Evolutionary conservation across 1,140 invertebrate genomes (phyloP).

Genomic region (Mizuhopecten yessoensis): DNA sequence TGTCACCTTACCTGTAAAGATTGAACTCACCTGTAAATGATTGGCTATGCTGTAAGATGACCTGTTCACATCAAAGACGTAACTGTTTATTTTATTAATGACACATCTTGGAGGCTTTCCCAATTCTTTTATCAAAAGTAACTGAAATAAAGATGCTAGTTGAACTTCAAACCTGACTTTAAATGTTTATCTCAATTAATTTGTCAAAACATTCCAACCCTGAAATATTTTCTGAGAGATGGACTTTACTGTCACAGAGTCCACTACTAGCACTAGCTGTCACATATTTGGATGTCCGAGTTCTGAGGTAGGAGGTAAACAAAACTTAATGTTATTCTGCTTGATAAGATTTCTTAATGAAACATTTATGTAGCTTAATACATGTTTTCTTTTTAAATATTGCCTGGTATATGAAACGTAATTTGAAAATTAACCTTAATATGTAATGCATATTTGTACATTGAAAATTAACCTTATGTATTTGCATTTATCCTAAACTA

Average conservation of each 20-base stretch:
- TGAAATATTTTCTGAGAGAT: constrained; percentile 7
- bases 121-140: neutral
- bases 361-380: neutral
- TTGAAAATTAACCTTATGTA: too few species aligned
- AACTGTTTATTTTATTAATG: constrained; percentile 36
- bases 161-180: neutral
- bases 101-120: neutral
- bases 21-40: constrained; percentile 25
- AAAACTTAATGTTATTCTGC: neutral
- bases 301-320: neutral
- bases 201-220: constrained; percentile 29
- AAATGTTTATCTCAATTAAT: constrained; percentile 35
- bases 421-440: too few species aligned
- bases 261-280: neutral
- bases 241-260: neutral
- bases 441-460: too few species aligned
- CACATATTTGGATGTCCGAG: neutral
- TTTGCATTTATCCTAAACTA: too few species aligned
- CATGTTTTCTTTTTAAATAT: too few species aligned
- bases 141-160: too few species aligned
- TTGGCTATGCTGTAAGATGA: constrained; percentile 26
- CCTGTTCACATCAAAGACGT: neutral
- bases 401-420: too few species aligned
- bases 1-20: constrained; percentile 23
- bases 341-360: neutral